These are phyloP conservation scores for Sphecodes monilicornis DNA, from an alignment of 2,888 invertebrate species.

Conservation along the genomic window DNA sequence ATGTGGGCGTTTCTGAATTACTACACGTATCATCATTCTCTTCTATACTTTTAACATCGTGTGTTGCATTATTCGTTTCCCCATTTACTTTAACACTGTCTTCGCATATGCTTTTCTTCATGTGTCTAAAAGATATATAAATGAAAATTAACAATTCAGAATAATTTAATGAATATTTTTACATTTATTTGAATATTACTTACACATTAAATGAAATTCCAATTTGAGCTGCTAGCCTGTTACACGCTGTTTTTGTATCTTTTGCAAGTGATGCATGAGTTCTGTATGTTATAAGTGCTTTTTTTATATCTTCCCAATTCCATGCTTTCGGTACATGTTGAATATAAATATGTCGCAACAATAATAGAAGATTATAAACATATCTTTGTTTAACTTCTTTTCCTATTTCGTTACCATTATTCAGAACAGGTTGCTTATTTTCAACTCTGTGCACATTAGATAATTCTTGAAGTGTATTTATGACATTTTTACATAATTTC, in stretches of 20 bases:
- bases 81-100: constrained; percentile 67
- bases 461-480: constrained; percentile 82
- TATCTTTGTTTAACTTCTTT: constrained; percentile 86
- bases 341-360: constrained; percentile 84
- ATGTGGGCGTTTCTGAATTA: constrained; percentile 44
- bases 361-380: constrained; percentile 85
- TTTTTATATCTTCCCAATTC: constrained; percentile 84
- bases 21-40: constrained; percentile 43
- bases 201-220: constrained; percentile 79
- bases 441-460: constrained; percentile 79
- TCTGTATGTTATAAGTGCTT: constrained; percentile 82
- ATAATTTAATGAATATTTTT: neutral
- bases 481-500: constrained; percentile 84
- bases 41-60: constrained; percentile 57
- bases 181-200: constrained; percentile 46
- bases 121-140: constrained; percentile 50
- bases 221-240: constrained; percentile 83
- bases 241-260: constrained; percentile 85
- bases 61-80: constrained; percentile 65
- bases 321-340: constrained; percentile 79
- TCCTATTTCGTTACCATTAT: constrained; percentile 48
- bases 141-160: constrained; percentile 14
- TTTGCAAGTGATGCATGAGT: constrained; percentile 81
- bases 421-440: constrained; percentile 66
- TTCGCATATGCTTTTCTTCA: constrained; percentile 78